phyloP scores from a whole-genome alignment of 2,888 invertebrate species.

The Auanema freiburgensis region DNA sequence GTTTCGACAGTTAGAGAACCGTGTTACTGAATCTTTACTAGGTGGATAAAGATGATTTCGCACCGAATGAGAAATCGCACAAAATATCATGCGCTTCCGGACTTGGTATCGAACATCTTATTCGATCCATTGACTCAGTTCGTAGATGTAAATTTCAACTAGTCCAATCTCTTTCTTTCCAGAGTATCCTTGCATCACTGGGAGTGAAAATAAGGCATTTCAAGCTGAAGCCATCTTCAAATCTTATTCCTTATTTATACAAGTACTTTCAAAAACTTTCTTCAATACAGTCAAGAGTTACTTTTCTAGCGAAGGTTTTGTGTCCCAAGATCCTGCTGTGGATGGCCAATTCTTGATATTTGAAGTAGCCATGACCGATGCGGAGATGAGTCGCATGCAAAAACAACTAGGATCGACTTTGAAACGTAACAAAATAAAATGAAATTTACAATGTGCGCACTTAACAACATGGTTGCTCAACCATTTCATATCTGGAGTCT shows the following conservation, averaged over 20 bases:
- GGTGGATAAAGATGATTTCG: conserved; percentile 25
- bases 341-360: conserved; percentile 41
- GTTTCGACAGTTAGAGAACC: too few species aligned
- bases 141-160: not conserved
- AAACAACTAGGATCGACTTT: conserved; percentile 7
- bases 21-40: conserved; percentile 17
- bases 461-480: too few species aligned
- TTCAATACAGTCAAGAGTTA: too few species aligned
- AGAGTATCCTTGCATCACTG: conserved; percentile 37
- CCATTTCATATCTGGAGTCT: not conserved
- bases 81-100: conserved; percentile 54
- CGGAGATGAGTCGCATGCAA: conserved; percentile 36
- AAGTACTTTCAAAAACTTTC: conserved; percentile 7
- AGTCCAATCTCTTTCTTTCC: conserved; percentile 13
- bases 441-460: too few species aligned
- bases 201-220: conserved; percentile 38
- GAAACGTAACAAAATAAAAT: too few species aligned
- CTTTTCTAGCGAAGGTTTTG: conserved; percentile 45
- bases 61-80: conserved; percentile 15
- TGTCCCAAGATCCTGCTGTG: conserved; percentile 39
- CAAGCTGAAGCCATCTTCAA: conserved; percentile 43
- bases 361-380: conserved; percentile 55
- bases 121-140: conserved; percentile 30
- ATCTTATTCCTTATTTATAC: conserved; percentile 53
- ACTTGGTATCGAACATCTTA: conserved; percentile 48